Conservation (phyloP, 2,888 invertebrate species). For the Drosophila niveifrons region DNA sequence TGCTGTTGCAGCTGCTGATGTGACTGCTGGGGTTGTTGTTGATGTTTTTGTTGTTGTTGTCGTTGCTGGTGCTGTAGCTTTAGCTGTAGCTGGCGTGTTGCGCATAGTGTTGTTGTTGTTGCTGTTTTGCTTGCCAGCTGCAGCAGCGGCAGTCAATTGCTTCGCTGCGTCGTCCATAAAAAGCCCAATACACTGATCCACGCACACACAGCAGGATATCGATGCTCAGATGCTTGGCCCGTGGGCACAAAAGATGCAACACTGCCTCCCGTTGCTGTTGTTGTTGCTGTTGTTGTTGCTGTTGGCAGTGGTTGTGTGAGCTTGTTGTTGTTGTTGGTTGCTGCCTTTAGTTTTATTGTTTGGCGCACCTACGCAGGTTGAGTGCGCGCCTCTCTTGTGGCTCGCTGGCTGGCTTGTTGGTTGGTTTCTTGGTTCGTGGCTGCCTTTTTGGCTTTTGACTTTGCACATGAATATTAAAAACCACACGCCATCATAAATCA, state of each 20-base stretch:
- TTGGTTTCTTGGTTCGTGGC: conserved; percentile 32
- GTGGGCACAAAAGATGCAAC: conserved; percentile 69
- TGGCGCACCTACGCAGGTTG: conserved; percentile 80
- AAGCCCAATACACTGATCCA: conserved; percentile 60
- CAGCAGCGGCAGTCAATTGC: conserved; percentile 69
- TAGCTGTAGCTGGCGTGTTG: conserved; percentile 26
- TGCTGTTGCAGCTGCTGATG: conserved; percentile 25
- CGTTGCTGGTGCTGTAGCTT: conserved; percentile 32
- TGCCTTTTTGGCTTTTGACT: conserved; percentile 62
- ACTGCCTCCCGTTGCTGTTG: conserved; percentile 39
- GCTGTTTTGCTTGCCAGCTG: conserved; percentile 48
- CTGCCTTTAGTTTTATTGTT: conserved; percentile 73
- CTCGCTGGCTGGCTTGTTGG: conserved; percentile 15
- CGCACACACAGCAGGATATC: conserved; percentile 78
- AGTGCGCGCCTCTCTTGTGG: conserved; percentile 11
- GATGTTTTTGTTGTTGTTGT: conserved; percentile 22
- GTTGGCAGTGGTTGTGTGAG: conserved; percentile 37
- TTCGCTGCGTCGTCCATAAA: conserved; percentile 74
- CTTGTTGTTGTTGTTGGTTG: conserved; percentile 35
- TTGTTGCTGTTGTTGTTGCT: conserved; percentile 40
- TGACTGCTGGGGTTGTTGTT: conserved; percentile 17
- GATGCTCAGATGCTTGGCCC: conserved; percentile 50
- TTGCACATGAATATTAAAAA: conserved; percentile 84
- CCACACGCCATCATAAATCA: conserved; percentile 86
- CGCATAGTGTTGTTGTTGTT: conserved; percentile 42